A percentile compares a stretch with the other conserved stretches of the same genome.
phyloP scores from a whole-genome alignment of 2,797 vertebrate species.

The Acanthurus leucopareius region DNA sequence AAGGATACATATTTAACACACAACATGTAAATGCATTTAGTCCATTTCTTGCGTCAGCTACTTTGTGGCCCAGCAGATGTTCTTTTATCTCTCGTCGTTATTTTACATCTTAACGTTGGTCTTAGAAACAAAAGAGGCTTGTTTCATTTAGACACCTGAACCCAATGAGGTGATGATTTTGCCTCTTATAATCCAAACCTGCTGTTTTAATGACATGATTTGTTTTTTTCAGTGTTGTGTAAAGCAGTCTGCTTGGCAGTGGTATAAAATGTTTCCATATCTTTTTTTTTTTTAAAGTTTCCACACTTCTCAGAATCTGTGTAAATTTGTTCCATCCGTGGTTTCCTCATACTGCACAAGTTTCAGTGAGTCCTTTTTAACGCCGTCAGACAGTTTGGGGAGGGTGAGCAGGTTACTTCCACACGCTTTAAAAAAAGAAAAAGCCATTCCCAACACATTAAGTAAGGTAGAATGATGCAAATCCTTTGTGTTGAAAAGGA shows the following conservation, averaged over 20 bases:
- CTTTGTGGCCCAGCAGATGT: constrained; percentile 1
- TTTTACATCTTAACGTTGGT: constrained; percentile 4
- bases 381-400: constrained; percentile 41
- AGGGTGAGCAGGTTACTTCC: constrained; percentile 49
- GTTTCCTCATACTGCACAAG: background rate
- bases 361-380: background rate
- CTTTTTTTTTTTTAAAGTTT: too few relatives aligned
- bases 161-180: too few relatives aligned
- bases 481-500: constrained; percentile 3
- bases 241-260: too few relatives aligned
- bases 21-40: constrained; percentile 20
- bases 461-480: constrained; percentile 9
- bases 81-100: background rate
- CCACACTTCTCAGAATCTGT: background rate
- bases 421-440: constrained; percentile 35
- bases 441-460: constrained; percentile 49
- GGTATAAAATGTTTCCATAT: too few relatives aligned
- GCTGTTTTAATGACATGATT: too few relatives aligned
- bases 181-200: too few relatives aligned
- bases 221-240: too few relatives aligned
- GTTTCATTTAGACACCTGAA: background rate
- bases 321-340: background rate
- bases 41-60: background rate
- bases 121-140: background rate
- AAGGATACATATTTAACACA: too few relatives aligned